A percentile compares a stretch with the other conserved stretches of the same genome.
Evolutionary conservation across 2,797 vertebrate genomes (phyloP).

Genomic region (Clarias platycephalus): DNA sequence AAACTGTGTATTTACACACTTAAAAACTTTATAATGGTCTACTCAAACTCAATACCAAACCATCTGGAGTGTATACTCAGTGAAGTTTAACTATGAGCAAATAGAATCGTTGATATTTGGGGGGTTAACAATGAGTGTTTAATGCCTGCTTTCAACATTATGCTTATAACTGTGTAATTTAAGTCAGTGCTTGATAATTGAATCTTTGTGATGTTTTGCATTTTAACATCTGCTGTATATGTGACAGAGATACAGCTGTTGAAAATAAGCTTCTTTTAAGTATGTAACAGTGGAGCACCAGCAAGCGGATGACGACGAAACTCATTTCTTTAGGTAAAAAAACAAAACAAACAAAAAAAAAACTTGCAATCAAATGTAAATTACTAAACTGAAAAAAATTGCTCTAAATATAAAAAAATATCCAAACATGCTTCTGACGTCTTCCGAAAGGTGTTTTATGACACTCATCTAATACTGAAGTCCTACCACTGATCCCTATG

Average conservation of each 20-base stretch:
- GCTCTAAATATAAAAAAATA: not conserved
- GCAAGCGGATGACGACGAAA: not conserved
- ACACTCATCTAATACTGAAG: constrained; percentile 4
- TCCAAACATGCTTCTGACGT: not conserved
- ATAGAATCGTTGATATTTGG: not conserved
- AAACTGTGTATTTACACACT: constrained; percentile 12
- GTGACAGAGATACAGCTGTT: not conserved
- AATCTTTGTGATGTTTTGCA: not conserved
- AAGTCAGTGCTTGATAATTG: not conserved
- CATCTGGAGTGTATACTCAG: not conserved
- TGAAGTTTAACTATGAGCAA: not conserved
- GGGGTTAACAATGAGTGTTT: not conserved
- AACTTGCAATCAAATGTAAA: not conserved
- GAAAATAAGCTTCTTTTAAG: not conserved
- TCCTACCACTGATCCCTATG: not conserved
- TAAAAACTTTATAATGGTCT: not conserved
- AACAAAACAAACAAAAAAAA: not conserved
- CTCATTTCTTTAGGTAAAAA: not conserved
- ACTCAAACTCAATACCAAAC: not conserved
- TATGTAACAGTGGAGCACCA: constrained; percentile 20
- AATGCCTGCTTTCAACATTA: not conserved
- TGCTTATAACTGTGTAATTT: not conserved
- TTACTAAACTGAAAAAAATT: not conserved
- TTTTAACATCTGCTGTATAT: not conserved
- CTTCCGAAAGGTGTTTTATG: not conserved